Percentiles rank a stretch among this genome's conserved stretches.
These are phyloP conservation scores for Regulus satrapa DNA, from an alignment of 2,113 vertebrate species.

Conservation along the genomic window DNA sequence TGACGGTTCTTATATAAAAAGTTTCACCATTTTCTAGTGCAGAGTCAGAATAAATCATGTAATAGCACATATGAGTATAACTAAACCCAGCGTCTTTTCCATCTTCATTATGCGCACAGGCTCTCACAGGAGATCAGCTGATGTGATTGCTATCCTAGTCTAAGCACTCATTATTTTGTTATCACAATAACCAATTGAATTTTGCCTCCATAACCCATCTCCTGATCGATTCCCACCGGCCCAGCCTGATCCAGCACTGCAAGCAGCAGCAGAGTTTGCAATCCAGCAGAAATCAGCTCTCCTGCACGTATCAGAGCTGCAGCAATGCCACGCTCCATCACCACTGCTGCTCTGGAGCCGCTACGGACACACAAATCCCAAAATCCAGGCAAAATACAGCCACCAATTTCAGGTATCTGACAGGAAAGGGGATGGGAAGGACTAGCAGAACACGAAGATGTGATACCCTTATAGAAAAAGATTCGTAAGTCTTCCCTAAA, in stretches of 20 bases:
- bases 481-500: neutral
- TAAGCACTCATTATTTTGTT: neutral
- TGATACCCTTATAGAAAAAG: neutral
- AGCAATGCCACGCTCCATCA: neutral
- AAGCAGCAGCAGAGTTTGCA: neutral
- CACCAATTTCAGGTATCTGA: neutral
- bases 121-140: neutral
- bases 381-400: neutral
- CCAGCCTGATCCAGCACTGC: neutral
- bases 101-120: neutral
- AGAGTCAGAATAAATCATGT: constrained; percentile 18
- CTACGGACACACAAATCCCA: accelerated
- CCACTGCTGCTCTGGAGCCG: neutral
- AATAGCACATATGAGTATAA: neutral
- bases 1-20: constrained; percentile 37
- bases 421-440: neutral
- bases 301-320: accelerated
- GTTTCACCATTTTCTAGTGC: neutral
- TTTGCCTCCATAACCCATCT: neutral
- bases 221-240: neutral
- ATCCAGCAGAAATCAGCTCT: neutral
- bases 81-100: neutral
- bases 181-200: neutral
- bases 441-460: neutral
- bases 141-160: neutral